These are phyloP conservation scores for Catostylus mosaicus DNA, from an alignment of 30 jellyfish, hydroid and myxozoan genomes.

Conservation along the genomic window DNA sequence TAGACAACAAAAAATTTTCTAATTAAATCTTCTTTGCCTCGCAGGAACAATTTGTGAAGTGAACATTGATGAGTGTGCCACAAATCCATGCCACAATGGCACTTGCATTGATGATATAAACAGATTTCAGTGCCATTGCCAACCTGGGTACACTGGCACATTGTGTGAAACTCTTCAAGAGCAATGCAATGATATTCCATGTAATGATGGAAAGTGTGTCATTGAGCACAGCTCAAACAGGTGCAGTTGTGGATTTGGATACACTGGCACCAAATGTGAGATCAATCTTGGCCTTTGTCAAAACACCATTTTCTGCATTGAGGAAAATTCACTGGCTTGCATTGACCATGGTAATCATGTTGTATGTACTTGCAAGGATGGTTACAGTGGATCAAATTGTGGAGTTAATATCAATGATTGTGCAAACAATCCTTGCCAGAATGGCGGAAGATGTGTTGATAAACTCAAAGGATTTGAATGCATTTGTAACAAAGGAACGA, in stretches of 20 bases:
- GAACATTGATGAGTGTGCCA: conserved; percentile 60
- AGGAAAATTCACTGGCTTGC: conserved; percentile 73
- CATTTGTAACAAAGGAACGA: conserved; percentile 61
- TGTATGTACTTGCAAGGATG: conserved; percentile 76
- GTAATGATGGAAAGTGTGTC: conserved; percentile 35
- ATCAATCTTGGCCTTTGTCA: conserved; percentile 75
- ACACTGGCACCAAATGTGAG: conserved; percentile 81
- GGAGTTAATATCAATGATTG: conserved; percentile 88
- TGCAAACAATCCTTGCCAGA: conserved; percentile 52
- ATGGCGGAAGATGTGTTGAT: conserved; percentile 84
- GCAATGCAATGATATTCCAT: conserved; percentile 34
- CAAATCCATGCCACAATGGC: conserved; percentile 79
- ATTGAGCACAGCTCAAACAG: conserved; percentile 22
- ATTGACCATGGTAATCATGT: conserved; percentile 86
- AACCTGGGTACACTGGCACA: conserved; percentile 75
- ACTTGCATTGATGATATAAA: conserved; percentile 78
- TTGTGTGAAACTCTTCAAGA: conserved; percentile 55
- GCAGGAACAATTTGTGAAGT: conserved; percentile 75
- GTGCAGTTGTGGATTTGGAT: conserved; percentile 96
- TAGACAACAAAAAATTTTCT: too few species aligned
- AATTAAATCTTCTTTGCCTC: conserved; percentile 5
- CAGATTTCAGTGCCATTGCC: conserved; percentile 70
- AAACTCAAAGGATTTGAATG: conserved; percentile 76
- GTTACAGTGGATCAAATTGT: conserved; percentile 88
- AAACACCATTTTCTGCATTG: conserved; percentile 66